phyloP scores from a whole-genome alignment of 1,140 invertebrate genomes.

The Hyphantria cunea region DNA sequence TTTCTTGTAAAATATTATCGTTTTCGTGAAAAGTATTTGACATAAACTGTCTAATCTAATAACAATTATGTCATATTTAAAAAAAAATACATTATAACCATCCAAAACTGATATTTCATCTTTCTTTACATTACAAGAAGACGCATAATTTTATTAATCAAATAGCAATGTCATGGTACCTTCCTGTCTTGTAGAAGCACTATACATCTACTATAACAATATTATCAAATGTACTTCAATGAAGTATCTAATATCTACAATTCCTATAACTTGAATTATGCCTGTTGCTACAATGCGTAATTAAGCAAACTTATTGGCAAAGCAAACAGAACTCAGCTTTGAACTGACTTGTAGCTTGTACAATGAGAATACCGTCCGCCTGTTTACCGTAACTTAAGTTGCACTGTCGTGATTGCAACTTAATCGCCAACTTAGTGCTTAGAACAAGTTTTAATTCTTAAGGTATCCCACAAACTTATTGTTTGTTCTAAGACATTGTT shows the following conservation, averaged over 20 bases:
- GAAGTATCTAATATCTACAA: not conserved
- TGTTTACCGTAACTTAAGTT: slow-evolving; percentile 55
- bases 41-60: no score
- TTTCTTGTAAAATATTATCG: no score
- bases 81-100: no score
- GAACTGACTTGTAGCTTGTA: slow-evolving; percentile 45
- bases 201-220: no score
- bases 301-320: slow-evolving; percentile 60
- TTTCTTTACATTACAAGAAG: no score
- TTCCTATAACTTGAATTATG: slow-evolving; percentile 12
- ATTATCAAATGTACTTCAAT: no score
- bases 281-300: slow-evolving; percentile 41
- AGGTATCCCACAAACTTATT: slow-evolving; percentile 26
- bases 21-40: no score
- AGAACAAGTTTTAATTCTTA: slow-evolving; percentile 44
- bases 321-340: slow-evolving; percentile 51
- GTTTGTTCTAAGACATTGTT: slow-evolving; percentile 25
- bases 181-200: no score
- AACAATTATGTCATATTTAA: no score
- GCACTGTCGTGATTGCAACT: slow-evolving; percentile 55
- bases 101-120: no score
- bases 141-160: no score
- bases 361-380: slow-evolving; percentile 54
- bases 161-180: no score
- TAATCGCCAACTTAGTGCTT: slow-evolving; percentile 55